Percentiles rank a stretch among this genome's conserved stretches.
These are phyloP conservation scores for Cerceris ruficornis DNA, from an alignment of 2,888 invertebrate genomes.

Conservation along the genomic window DNA sequence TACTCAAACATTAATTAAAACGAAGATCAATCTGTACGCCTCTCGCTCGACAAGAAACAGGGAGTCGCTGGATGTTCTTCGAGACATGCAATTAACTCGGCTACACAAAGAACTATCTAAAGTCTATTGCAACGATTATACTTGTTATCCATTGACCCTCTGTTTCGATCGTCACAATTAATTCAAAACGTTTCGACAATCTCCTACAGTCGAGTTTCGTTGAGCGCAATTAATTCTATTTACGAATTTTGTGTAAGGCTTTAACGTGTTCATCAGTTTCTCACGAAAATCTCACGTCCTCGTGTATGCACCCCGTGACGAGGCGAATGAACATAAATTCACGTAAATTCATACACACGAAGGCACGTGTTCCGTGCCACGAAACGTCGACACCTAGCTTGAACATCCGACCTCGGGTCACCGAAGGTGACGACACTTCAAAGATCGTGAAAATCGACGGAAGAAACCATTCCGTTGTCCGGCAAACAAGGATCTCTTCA, in stretches of 20 bases:
- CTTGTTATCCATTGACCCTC: constrained; percentile 34
- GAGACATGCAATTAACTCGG: constrained; percentile 45
- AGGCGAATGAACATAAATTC: too few species aligned
- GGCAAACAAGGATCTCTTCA: constrained; percentile 4
- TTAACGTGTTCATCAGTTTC: not conserved
- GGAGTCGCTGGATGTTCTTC: constrained; percentile 32
- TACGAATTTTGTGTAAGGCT: not conserved
- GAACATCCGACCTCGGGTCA: not conserved
- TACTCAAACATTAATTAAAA: too few species aligned
- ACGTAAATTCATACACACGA: not conserved
- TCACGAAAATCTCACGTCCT: too few species aligned
- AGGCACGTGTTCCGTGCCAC: not conserved
- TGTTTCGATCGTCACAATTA: constrained; percentile 18
- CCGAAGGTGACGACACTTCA: not conserved
- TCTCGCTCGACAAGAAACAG: constrained; percentile 22
- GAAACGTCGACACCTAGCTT: not conserved
- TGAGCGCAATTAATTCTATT: not conserved
- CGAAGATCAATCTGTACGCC: too few species aligned
- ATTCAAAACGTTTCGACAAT: not conserved
- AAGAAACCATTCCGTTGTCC: not conserved
- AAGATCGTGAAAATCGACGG: not conserved
- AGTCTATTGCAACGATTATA: constrained; percentile 44
- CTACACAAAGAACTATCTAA: constrained; percentile 42
- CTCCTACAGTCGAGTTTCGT: constrained; percentile 34
- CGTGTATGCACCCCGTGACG: too few species aligned